Conservation (phyloP, 2,113 vertebrate species). For the Chaetodon trifascialis region DNA sequence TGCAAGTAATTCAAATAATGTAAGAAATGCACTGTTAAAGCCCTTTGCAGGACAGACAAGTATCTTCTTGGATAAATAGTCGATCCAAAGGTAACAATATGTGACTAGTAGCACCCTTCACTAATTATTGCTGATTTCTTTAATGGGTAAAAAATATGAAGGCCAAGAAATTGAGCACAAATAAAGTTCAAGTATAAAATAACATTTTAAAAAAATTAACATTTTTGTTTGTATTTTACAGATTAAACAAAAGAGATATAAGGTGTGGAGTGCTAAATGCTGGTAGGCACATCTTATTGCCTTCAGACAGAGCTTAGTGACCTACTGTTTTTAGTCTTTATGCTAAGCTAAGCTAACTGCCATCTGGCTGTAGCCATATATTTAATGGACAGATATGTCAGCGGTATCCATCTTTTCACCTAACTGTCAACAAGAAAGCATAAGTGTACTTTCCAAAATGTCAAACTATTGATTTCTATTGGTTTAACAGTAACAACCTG, state of each 20-base stretch:
- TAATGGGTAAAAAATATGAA: neutral
- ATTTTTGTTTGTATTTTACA: neutral
- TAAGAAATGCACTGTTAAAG: neutral
- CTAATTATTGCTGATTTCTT: neutral
- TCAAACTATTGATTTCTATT: neutral
- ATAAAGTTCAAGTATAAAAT: neutral
- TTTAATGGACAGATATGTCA: neutral
- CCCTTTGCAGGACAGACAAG: too few species aligned
- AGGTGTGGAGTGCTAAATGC: neutral
- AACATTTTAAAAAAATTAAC: too few species aligned
- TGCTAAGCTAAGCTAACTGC: conserved; percentile 4
- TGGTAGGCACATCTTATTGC: too few species aligned
- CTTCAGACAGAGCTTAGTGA: too few species aligned
- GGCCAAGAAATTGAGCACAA: neutral
- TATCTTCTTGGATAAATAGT: too few species aligned
- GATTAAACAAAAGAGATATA: neutral
- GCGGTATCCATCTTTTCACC: neutral
- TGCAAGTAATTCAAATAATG: neutral
- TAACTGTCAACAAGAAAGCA: neutral
- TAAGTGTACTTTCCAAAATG: neutral
- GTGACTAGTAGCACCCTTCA: neutral
- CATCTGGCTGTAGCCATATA: neutral
- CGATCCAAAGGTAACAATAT: neutral
- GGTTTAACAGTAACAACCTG: neutral
- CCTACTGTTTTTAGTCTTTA: neutral